phyloP scores from a whole-genome alignment of 2,888 invertebrate species.

The Mythimna ferrago region DNA sequence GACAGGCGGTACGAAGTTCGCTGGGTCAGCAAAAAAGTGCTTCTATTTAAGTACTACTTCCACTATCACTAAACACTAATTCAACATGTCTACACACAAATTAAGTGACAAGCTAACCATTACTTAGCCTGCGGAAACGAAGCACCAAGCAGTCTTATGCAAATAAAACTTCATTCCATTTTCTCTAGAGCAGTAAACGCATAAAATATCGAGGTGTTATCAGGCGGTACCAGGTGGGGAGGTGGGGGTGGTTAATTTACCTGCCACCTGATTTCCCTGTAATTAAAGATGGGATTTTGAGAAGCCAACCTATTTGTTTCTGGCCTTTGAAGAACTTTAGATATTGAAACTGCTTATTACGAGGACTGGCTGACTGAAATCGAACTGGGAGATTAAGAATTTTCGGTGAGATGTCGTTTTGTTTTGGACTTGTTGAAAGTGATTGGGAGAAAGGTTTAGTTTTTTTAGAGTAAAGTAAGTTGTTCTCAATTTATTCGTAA shows the following conservation, averaged over 20 bases:
- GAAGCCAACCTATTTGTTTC: constrained; percentile 58
- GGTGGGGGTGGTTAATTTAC: constrained; percentile 69
- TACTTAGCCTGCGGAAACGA: not conserved
- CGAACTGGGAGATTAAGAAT: constrained; percentile 42
- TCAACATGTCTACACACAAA: not conserved
- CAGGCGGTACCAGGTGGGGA: constrained; percentile 67
- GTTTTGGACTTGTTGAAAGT: constrained; percentile 30
- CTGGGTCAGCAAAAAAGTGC: too few relatives aligned
- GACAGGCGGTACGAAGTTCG: too few relatives aligned
- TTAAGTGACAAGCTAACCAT: not conserved
- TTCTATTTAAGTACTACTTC: not conserved
- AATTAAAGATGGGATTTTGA: constrained; percentile 79
- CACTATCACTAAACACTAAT: not conserved
- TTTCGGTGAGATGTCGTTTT: constrained; percentile 13
- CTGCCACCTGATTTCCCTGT: constrained; percentile 77
- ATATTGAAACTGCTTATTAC: constrained; percentile 53
- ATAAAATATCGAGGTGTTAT: constrained; percentile 75
- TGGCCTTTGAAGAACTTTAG: constrained; percentile 62
- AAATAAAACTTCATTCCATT: constrained; percentile 55
- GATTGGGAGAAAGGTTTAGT: not conserved
- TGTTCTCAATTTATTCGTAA: not conserved
- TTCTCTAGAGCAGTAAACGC: constrained; percentile 48
- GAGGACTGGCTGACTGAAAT: constrained; percentile 47
- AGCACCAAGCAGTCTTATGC: constrained; percentile 1
- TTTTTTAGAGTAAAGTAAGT: too few relatives aligned